Conservation (phyloP, 2,797 vertebrate genomes). For the Rhincodon typus region DNA sequence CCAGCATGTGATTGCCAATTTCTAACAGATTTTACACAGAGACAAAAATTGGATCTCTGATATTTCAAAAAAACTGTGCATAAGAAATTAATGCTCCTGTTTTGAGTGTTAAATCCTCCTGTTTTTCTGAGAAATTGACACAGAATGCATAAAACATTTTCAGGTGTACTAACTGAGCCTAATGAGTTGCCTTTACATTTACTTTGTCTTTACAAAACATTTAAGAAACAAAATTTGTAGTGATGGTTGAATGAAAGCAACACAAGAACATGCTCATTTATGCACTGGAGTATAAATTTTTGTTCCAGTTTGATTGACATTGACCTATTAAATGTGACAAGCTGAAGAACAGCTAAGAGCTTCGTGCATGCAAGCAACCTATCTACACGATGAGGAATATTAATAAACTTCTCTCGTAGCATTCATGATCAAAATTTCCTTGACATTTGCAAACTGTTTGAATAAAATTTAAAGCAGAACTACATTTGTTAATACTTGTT, state of each 20-base stretch:
- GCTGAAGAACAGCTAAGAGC: neutral
- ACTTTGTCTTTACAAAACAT: neutral
- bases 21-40: neutral
- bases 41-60: neutral
- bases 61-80: neutral
- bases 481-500: neutral
- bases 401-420: neutral
- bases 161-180: neutral
- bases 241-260: neutral
- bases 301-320: neutral
- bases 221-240: neutral
- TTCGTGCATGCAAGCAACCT: neutral
- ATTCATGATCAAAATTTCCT: neutral
- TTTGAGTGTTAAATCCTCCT: neutral
- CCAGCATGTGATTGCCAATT: neutral
- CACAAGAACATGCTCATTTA: neutral
- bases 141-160: neutral
- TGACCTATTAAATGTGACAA: neutral
- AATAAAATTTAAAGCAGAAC: neutral
- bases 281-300: neutral
- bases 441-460: constrained; percentile 1
- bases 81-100: neutral
- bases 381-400: neutral
- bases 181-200: neutral
- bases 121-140: neutral